Conservation (phyloP, 2,888 invertebrate genomes). For the Epinotia bilunana region DNA sequence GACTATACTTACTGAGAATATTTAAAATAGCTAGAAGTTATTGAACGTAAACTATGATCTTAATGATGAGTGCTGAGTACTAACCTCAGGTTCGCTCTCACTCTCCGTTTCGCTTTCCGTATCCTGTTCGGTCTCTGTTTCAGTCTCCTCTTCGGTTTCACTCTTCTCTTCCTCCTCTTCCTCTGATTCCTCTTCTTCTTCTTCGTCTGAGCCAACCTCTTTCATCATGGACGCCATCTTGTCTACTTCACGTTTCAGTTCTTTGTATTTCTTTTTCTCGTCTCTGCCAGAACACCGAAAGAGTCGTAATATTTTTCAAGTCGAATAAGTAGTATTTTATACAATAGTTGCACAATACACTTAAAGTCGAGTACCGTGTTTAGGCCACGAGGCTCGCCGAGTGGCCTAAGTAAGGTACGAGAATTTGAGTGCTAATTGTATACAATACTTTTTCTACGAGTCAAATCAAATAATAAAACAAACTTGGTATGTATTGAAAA, state of each 20-base stretch:
- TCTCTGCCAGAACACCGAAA: slow-evolving; percentile 78
- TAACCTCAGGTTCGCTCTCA: slow-evolving; percentile 87
- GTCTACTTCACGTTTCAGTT: slow-evolving; percentile 93
- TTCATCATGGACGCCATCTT: slow-evolving; percentile 96
- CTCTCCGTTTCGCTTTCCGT: slow-evolving; percentile 87
- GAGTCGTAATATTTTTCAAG: not conserved
- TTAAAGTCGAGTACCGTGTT: no score
- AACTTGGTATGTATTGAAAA: no score
- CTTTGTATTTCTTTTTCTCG: slow-evolving; percentile 92
- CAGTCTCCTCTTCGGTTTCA: slow-evolving; percentile 82
- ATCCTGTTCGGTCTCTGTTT: slow-evolving; percentile 88
- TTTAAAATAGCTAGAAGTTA: no score
- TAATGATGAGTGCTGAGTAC: slow-evolving; percentile 42
- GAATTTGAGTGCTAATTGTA: no score
- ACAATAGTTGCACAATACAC: no score
- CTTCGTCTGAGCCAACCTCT: slow-evolving; percentile 89
- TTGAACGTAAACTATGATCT: no score
- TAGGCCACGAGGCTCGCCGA: no score
- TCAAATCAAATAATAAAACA: no score
- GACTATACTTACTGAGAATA: no score
- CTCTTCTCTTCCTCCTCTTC: slow-evolving; percentile 85
- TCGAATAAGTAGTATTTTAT: no score
- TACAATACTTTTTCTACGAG: no score
- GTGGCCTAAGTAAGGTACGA: no score
- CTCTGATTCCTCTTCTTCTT: slow-evolving; percentile 86